phyloP scores from a whole-genome alignment of 2,113 vertebrate species.

The Jacana jacana region DNA sequence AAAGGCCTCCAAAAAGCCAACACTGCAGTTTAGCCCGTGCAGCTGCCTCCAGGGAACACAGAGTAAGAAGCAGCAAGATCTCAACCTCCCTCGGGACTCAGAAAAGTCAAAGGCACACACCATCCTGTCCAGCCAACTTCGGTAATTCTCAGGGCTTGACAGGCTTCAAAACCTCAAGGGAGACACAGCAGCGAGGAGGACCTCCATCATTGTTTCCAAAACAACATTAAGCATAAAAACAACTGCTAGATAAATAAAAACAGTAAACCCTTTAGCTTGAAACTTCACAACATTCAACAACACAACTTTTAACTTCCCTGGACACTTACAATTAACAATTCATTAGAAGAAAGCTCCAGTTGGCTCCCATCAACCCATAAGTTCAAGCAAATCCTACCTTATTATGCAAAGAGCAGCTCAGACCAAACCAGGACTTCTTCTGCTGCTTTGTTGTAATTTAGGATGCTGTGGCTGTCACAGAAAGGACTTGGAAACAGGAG shows the following conservation, averaged over 20 bases:
- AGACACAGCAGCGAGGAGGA: not conserved
- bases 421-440: not conserved
- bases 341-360: accelerated
- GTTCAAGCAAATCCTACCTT: not conserved
- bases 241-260: not conserved
- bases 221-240: not conserved
- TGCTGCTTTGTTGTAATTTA: accelerated
- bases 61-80: accelerated
- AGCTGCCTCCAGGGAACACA: not conserved
- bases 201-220: not conserved
- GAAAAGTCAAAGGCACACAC: not conserved
- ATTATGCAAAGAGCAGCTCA: accelerated
- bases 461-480: not conserved
- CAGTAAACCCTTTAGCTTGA: not conserved
- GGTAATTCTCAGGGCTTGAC: accelerated
- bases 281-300: not conserved
- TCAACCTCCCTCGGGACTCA: not conserved
- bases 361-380: accelerated
- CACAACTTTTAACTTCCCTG: not conserved
- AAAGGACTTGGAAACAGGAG: not conserved
- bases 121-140: not conserved
- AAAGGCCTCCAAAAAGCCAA: not conserved
- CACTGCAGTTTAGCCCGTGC: accelerated
- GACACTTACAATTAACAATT: accelerated
- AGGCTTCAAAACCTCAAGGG: not conserved